A percentile compares a stretch with the other conserved stretches of the same genome.
phyloP scores from a whole-genome alignment of 2,888 invertebrate genomes.

The Sussaba pulchella region DNA sequence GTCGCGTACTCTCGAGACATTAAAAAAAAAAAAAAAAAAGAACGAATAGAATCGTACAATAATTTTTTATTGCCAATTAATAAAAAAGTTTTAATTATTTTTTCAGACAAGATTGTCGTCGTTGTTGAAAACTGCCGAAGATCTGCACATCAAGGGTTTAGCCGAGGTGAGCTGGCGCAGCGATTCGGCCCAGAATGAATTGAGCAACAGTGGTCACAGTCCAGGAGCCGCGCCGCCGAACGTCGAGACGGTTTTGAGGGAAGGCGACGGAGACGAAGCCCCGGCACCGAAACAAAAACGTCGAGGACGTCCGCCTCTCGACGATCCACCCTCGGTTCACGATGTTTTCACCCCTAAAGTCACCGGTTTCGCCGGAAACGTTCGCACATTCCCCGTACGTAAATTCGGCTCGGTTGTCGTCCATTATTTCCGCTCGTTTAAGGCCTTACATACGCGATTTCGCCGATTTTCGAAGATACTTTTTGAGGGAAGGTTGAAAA shows the following conservation, averaged over 20 bases:
- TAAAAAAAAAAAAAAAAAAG: not conserved
- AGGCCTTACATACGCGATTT: no score
- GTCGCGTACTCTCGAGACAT: conserved; percentile 72
- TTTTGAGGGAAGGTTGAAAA: no score
- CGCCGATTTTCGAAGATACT: no score
- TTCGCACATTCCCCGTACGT: conserved; percentile 70
- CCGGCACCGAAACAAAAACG: conserved; percentile 86
- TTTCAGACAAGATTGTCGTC: conserved; percentile 94
- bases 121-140: conserved; percentile 95
- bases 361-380: conserved; percentile 84
- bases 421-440: conserved; percentile 49
- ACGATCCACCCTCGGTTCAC: conserved; percentile 86
- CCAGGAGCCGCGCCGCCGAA: conserved; percentile 80
- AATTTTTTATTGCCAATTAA: not conserved
- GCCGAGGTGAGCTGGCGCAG: conserved; percentile 95
- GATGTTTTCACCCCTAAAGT: conserved; percentile 86
- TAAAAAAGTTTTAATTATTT: not conserved
- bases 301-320: conserved; percentile 89
- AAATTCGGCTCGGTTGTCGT: no score
- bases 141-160: conserved; percentile 95
- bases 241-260: conserved; percentile 81
- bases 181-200: conserved; percentile 78
- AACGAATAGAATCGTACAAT: not conserved
- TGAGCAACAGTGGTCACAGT: conserved; percentile 81
- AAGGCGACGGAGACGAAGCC: conserved; percentile 80